Evolutionary conservation across 2,797 vertebrate genomes (phyloP).

Genomic region (Pelochelys cantorii): DNA sequence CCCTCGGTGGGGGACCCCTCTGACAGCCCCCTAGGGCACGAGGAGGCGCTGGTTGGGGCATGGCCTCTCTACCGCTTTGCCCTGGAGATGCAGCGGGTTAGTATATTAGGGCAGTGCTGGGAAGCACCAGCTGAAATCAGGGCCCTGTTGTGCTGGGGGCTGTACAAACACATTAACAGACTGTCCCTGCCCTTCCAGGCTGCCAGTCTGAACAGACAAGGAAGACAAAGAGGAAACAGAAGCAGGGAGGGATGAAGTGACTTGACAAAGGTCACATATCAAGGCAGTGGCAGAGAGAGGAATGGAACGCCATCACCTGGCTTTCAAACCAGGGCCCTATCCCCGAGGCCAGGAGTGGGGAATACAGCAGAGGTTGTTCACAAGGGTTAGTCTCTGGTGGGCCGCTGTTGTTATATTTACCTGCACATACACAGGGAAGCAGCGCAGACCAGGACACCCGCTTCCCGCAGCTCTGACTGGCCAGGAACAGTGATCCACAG

Average conservation of each 20-base stretch:
- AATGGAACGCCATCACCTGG: background rate
- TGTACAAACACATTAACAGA: background rate
- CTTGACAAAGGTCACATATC: background rate
- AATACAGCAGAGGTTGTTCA: too few species aligned
- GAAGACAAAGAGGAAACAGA: background rate
- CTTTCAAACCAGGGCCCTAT: background rate
- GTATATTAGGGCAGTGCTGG: background rate
- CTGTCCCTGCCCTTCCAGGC: accelerated
- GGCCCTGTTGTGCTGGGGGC: background rate
- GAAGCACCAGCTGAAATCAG: background rate
- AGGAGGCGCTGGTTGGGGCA: background rate
- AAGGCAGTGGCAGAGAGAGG: background rate
- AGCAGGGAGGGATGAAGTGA: background rate
- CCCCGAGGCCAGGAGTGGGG: background rate
- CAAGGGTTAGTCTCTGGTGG: too few species aligned
- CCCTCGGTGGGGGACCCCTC: background rate
- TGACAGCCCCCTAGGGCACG: background rate
- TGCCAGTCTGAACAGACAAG: background rate
- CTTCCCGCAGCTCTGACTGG: too few species aligned
- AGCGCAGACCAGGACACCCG: too few species aligned
- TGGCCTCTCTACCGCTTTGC: background rate
- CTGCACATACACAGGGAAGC: too few species aligned
- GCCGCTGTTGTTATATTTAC: too few species aligned
- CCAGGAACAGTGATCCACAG: too few species aligned
- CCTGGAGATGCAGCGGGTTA: background rate